A percentile compares a stretch with the other conserved stretches of the same genome.
phyloP scores from a whole-genome alignment of 1,140 invertebrate genomes.

The Pomacea maculata region DNA sequence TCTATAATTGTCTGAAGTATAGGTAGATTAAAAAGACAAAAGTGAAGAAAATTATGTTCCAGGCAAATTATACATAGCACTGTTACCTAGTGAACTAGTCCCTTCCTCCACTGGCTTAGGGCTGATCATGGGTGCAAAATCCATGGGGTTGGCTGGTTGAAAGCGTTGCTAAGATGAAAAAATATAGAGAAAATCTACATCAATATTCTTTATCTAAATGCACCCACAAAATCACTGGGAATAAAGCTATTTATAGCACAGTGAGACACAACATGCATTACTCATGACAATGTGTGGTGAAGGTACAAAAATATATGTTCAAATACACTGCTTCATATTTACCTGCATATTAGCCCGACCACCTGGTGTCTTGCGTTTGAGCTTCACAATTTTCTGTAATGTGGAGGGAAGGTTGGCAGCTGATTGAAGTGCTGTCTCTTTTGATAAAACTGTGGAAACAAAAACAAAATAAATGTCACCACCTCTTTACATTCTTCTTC shows the following conservation, averaged over 20 bases:
- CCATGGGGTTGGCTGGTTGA: slow-evolving; percentile 51
- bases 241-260: no score
- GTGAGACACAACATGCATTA: no score
- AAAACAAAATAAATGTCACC: neutral
- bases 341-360: slow-evolving; percentile 66
- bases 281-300: no score
- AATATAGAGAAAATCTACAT: slow-evolving; percentile 8
- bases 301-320: no score
- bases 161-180: slow-evolving; percentile 57
- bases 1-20: no score
- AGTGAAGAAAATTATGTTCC: no score
- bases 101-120: slow-evolving; percentile 44
- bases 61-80: no score
- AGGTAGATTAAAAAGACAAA: no score
- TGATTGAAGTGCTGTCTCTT: slow-evolving; percentile 25
- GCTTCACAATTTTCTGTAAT: slow-evolving; percentile 43
- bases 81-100: slow-evolving; percentile 29
- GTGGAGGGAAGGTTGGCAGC: slow-evolving; percentile 21
- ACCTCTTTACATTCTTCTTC: neutral
- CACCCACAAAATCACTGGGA: no score
- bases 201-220: no score
- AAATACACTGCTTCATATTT: no score
- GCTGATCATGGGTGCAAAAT: slow-evolving; percentile 71
- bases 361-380: slow-evolving; percentile 49
- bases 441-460: slow-evolving; percentile 23